These are phyloP conservation scores for Typhlomys cinereus DNA, from an alignment of 2,113 vertebrate genomes.

Conservation along the genomic window DNA sequence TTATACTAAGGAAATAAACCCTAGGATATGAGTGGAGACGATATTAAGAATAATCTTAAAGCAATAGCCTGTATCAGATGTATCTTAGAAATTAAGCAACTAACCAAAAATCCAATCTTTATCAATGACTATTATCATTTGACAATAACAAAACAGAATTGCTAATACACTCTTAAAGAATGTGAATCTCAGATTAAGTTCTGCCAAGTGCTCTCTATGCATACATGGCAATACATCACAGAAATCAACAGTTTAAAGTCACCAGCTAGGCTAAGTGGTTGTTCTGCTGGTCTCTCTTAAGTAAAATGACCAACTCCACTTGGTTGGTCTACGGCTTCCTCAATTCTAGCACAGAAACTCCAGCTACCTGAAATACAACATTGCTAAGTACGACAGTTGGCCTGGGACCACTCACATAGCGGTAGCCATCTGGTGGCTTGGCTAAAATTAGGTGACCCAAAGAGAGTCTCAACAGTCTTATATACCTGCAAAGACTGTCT, in stretches of 20 bases:
- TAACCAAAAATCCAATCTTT: not conserved
- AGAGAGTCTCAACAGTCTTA: not conserved
- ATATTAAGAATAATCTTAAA: not conserved
- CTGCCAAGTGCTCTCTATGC: not conserved
- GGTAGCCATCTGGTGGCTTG: not conserved
- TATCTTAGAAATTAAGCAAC: slow-evolving; percentile 30
- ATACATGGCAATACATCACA: not conserved
- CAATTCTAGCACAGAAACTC: not conserved
- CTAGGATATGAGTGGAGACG: not conserved
- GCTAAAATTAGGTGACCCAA: not conserved
- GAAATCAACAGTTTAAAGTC: not conserved
- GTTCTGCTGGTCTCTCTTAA: not conserved
- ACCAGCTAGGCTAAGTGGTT: not conserved
- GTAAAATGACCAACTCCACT: not conserved
- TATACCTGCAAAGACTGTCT: not conserved
- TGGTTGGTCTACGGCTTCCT: not conserved
- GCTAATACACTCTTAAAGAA: not conserved
- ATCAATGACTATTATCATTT: not conserved
- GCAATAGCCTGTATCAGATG: not conserved
- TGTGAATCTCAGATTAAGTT: not conserved
- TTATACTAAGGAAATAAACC: not conserved
- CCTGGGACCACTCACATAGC: too few species aligned
- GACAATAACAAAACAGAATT: not conserved
- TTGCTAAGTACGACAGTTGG: not conserved
- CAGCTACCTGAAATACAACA: not conserved